Base-by-base conservation (phyloP, 1,140 invertebrate species). In the Lanistes nyassanus region DNA sequence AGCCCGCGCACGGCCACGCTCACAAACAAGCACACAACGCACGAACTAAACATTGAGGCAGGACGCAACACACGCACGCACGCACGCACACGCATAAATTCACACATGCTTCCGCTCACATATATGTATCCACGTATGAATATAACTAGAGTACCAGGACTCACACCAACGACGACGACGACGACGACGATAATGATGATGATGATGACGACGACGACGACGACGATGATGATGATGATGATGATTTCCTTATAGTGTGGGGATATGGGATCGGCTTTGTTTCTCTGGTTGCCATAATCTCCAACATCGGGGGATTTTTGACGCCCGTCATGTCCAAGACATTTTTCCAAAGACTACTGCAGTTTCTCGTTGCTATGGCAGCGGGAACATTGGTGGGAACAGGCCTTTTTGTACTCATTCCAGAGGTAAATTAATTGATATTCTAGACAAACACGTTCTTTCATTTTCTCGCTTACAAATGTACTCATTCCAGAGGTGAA, bases 311-410 rank as follows among this genome's bases (percentile, higher is more conserved):
- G 16, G 92, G 92, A 39, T 83, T 91, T 21, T 86, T 94, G 42
- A 90, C 92, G 80, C 92, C 93, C 7, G 85, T 93, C 39, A 91
- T 93, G 82, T 91, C 91, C 16, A 91, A 91, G 74, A 83, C 83
- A 4, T 88, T 90, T 34, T 94, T 92, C 86, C 89, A 91, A 76
- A 82, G 88, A 55, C 80, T 93, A 4, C 89, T 94, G 75, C 91
- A 91, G 51, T 88, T 92, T 51, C 91, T 93, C 69, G 91, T 94
- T 53, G 92, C 93, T 31, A 86, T 94, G 36, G 93, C 92, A 16
- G 92, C 92, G 37, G 93, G 93, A 0, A 92, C 92, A 29, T 83
- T 94, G n/a, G 90, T 90, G 11, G 91, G 92, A 9, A 93, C 92
- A 0, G 82, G 83, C 1, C 67, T 86, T 16, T 60, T 86, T 13